These are phyloP conservation scores for Dicrostonyx torquatus DNA, from an alignment of 2,797 vertebrate species.

Conservation along the genomic window DNA sequence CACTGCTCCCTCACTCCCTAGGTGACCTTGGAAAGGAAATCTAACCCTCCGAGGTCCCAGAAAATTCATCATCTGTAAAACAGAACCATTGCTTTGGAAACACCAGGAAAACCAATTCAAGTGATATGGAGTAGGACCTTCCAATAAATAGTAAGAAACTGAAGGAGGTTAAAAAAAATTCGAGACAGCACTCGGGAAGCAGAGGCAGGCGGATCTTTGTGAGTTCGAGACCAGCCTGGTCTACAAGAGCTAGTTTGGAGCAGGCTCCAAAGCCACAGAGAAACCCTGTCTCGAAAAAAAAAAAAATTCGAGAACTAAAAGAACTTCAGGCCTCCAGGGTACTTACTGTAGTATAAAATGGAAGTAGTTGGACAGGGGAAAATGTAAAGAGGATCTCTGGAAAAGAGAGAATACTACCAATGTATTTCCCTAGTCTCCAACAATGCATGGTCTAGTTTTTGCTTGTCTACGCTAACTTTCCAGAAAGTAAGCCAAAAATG, in stretches of 20 bases:
- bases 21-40: background rate
- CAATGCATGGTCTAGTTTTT: background rate
- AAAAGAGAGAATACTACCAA: background rate
- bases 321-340: background rate
- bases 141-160: background rate
- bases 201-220: no score
- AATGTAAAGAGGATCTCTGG: background rate
- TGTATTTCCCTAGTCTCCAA: background rate
- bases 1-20: background rate
- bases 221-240: no score
- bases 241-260: no score
- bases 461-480: background rate
- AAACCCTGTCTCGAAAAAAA: no score
- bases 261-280: no score
- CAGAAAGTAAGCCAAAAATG: conserved; percentile 44
- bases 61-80: conserved; percentile 6
- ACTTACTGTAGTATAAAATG: background rate
- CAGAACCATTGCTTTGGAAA: background rate
- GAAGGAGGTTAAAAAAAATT: background rate
- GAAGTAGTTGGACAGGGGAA: background rate
- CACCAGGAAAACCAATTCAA: background rate
- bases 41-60: background rate
- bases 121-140: background rate
- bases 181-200: no score
- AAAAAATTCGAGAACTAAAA: conserved; percentile 10